These are phyloP conservation scores for Acridotheres tristis DNA, from an alignment of 2,797 vertebrate genomes.

Conservation along the genomic window DNA sequence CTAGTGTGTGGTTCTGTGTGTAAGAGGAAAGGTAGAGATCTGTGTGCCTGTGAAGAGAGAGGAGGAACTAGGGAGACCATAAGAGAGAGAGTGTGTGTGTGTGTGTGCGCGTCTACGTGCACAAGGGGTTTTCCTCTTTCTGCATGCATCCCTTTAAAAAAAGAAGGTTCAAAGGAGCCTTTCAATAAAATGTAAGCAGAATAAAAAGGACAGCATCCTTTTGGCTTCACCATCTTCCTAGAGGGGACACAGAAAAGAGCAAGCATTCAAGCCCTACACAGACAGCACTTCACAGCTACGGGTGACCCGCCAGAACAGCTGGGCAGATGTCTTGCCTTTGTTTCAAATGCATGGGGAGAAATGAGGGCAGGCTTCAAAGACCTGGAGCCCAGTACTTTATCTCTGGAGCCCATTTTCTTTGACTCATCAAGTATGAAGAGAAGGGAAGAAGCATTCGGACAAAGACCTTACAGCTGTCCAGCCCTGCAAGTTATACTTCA, in stretches of 20 bases:
- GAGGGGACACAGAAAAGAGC: neutral
- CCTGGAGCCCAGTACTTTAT: neutral
- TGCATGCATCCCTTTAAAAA: neutral
- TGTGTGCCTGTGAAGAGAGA: neutral
- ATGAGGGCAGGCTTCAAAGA: conserved; percentile 4
- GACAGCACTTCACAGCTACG: neutral
- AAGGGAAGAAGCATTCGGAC: neutral
- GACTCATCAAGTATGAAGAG: neutral
- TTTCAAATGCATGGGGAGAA: neutral
- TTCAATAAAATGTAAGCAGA: neutral
- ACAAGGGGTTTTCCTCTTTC: neutral
- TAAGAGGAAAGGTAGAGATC: neutral
- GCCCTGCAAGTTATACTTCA: neutral
- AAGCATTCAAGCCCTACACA: neutral
- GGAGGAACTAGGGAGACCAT: neutral
- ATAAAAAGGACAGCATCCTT: neutral
- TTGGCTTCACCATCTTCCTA: neutral
- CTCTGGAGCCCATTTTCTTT: neutral
- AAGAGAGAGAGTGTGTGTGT: too few relatives aligned
- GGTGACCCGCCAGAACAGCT: neutral
- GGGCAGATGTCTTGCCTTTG: neutral
- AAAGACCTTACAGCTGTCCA: neutral
- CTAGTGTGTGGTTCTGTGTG: rapidly evolving
- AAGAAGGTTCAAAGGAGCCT: neutral
- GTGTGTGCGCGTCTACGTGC: neutral